Evolutionary conservation across 2,797 vertebrate genomes (phyloP).

Genomic region (Catharus ustulatus): DNA sequence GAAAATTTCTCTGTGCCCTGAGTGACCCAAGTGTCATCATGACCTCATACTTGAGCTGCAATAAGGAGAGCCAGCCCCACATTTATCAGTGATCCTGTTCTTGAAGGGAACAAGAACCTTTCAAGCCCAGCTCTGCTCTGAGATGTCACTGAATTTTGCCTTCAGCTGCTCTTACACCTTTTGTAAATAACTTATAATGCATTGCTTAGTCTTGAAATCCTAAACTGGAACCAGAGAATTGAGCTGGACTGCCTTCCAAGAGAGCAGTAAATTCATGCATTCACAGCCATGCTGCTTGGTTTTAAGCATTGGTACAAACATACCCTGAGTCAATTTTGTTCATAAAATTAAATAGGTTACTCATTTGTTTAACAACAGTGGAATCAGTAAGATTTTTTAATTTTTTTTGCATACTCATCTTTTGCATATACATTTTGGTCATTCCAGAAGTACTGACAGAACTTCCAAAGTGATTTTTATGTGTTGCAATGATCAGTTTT

Average conservation of each 20-base stretch:
- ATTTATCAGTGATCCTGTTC: neutral
- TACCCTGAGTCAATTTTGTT: neutral
- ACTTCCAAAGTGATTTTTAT: neutral
- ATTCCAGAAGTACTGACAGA: neutral
- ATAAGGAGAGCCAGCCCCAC: neutral
- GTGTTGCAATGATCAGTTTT: neutral
- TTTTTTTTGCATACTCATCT: neutral
- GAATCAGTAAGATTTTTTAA: neutral
- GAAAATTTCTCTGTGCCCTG: neutral
- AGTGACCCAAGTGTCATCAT: neutral
- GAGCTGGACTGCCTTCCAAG: neutral
- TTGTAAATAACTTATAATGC: neutral
- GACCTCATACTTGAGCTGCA: neutral
- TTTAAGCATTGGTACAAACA: neutral
- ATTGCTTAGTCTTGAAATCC: neutral
- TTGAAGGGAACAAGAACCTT: neutral
- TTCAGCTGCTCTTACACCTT: neutral
- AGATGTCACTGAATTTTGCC: neutral
- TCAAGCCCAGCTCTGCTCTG: neutral
- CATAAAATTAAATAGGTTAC: neutral
- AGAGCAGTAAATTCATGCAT: neutral
- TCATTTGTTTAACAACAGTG: neutral
- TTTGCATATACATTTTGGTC: neutral
- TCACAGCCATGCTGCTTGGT: neutral
- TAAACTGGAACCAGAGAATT: neutral